phyloP scores from a whole-genome alignment of 2,113 vertebrate genomes.

The Hippoglossus stenolepis region DNA sequence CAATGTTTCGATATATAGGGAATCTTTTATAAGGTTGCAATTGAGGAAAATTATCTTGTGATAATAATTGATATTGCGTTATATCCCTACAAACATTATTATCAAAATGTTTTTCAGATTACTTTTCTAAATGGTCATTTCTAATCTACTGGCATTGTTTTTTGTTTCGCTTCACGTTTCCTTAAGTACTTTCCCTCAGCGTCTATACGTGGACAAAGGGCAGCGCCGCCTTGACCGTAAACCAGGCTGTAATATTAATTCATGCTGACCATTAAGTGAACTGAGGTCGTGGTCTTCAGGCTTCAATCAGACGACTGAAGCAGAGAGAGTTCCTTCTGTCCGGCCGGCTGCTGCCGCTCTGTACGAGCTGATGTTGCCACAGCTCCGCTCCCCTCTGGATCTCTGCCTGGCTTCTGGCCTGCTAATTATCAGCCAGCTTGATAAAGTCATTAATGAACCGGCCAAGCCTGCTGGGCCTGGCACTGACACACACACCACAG shows the following conservation, averaged over 20 bases:
- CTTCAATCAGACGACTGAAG: constrained; percentile 17
- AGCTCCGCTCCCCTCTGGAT: constrained; percentile 21
- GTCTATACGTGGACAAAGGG: not conserved
- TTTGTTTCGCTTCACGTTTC: too few relatives aligned
- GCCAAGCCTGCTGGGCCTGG: constrained; percentile 67
- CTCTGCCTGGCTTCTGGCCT: constrained; percentile 12
- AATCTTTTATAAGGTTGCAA: too few relatives aligned
- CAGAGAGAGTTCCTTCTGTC: not conserved
- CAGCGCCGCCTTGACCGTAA: not conserved
- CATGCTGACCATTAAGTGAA: constrained; percentile 19
- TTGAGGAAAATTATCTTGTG: too few relatives aligned
- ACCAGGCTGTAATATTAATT: constrained; percentile 1
- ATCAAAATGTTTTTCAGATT: too few relatives aligned
- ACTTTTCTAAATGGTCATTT: too few relatives aligned
- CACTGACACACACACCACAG: constrained; percentile 20
- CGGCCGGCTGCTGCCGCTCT: not conserved
- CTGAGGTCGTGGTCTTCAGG: constrained; percentile 4
- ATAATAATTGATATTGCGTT: too few relatives aligned
- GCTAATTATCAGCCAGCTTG: constrained; percentile 73
- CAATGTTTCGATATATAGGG: too few relatives aligned
- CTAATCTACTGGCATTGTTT: too few relatives aligned
- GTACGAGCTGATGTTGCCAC: not conserved
- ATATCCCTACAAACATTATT: too few relatives aligned
- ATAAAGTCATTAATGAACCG: constrained; percentile 70
- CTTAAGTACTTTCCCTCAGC: too few relatives aligned